phyloP scores from a whole-genome alignment of 2,797 vertebrate genomes.

The Leucoraja ocellata region DNA sequence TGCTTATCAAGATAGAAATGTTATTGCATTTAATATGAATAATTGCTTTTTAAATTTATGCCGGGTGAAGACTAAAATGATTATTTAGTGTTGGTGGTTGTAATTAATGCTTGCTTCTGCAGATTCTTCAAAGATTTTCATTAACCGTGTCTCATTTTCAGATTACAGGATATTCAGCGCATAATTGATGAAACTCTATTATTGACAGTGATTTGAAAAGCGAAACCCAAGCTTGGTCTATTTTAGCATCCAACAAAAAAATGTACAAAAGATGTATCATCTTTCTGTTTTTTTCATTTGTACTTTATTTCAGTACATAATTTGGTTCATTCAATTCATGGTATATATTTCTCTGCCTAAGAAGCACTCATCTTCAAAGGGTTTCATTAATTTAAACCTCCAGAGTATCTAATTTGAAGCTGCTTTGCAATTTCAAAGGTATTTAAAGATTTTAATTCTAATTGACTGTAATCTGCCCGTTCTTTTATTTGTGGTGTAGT shows the following conservation, averaged over 20 bases:
- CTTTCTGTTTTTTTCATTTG: neutral
- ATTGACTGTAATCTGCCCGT: neutral
- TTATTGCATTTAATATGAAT: neutral
- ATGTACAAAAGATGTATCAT: neutral
- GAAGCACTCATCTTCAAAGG: neutral
- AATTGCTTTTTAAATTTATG: neutral
- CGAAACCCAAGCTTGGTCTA: neutral
- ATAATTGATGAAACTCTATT: constrained; percentile 19
- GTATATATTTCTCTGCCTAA: neutral
- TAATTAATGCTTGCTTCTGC: constrained; percentile 21
- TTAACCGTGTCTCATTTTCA: neutral
- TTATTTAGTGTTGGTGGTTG: neutral
- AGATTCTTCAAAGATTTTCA: constrained; percentile 16
- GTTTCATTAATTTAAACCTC: neutral
- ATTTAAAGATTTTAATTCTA: neutral
- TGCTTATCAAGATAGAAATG: neutral
- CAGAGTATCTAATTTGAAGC: neutral
- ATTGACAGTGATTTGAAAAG: constrained; percentile 12
- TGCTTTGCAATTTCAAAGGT: neutral
- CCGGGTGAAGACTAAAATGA: constrained; percentile 13
- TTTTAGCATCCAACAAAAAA: constrained; percentile 1
- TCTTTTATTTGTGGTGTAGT: neutral
- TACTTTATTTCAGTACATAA: neutral
- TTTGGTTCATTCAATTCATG: neutral
- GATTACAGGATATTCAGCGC: neutral